These are phyloP conservation scores for Polyergus mexicanus DNA, from an alignment of 1,140 invertebrate genomes.

Conservation along the genomic window DNA sequence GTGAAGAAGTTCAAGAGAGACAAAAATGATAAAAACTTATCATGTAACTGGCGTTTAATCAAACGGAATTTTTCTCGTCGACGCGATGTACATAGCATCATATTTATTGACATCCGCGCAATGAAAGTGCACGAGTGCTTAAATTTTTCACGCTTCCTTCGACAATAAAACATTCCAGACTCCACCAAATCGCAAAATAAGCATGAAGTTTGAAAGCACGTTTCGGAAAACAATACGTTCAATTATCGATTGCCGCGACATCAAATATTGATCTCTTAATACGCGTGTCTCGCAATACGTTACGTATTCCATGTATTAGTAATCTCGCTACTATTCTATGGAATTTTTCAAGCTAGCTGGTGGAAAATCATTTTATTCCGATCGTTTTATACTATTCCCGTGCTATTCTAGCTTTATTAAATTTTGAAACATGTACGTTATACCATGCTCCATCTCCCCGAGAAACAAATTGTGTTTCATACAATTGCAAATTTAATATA, in stretches of 20 bases:
- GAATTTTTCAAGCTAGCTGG: constrained; percentile 22
- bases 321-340: constrained; percentile 18
- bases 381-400: constrained; percentile 33
- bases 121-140: background rate
- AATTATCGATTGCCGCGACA: constrained; percentile 20
- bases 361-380: constrained; percentile 39
- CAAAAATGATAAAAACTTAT: constrained; percentile 8
- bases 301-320: constrained; percentile 22
- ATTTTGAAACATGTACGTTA: constrained; percentile 17
- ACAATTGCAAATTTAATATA: constrained; percentile 12
- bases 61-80: constrained; percentile 4
- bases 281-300: background rate
- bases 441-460: background rate
- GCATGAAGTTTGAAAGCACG: background rate
- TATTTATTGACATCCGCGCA: background rate
- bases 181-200: constrained; percentile 13
- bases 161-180: constrained; percentile 12
- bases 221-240: constrained; percentile 22
- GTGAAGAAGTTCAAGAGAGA: background rate
- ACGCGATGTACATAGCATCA: background rate
- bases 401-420: constrained; percentile 51
- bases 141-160: constrained; percentile 12
- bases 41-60: background rate
- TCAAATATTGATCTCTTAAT: constrained; percentile 49
- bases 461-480: constrained; percentile 41